Percentiles rank a stretch among this genome's conserved stretches.
Evolutionary conservation across 35 echinoderm and acorn worm genomes (phyloP).

Genomic region (Ophiothrix spiculata): DNA sequence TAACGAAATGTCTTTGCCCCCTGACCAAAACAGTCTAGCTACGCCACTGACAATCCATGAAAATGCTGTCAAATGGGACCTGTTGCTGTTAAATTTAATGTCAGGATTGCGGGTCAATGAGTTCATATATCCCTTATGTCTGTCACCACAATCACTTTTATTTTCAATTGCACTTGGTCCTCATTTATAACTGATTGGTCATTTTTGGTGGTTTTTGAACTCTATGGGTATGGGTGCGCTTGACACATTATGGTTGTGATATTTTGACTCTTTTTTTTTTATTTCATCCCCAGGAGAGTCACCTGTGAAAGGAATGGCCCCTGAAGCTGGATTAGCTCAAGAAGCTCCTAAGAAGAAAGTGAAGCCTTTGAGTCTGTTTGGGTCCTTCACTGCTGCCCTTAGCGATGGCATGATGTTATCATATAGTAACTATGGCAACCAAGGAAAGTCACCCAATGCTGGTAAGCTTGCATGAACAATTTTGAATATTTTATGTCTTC

Average conservation of each 20-base stretch:
- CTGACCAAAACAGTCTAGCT: too few relatives aligned
- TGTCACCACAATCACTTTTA: not conserved
- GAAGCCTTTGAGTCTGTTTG: constrained; percentile 75
- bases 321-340: constrained; percentile 5
- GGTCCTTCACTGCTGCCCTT: constrained; percentile 87
- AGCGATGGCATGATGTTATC: constrained; percentile 97
- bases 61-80: too few relatives aligned
- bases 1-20: too few relatives aligned
- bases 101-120: too few relatives aligned
- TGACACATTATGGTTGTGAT: not conserved
- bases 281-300: constrained; percentile 11
- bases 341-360: constrained; percentile 50
- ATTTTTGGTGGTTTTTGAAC: not conserved
- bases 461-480: too few relatives aligned
- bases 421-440: constrained; percentile 76
- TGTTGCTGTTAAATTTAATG: too few relatives aligned
- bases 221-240: not conserved
- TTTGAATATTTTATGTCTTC: too few relatives aligned
- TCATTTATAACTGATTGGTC: not conserved
- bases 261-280: not conserved
- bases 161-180: not conserved
- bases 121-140: too few relatives aligned
- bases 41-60: too few relatives aligned
- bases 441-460: constrained; percentile 40
- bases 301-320: constrained; percentile 19